Conservation (phyloP, 1,140 invertebrate genomes). For the Drosophila lini region DNA sequence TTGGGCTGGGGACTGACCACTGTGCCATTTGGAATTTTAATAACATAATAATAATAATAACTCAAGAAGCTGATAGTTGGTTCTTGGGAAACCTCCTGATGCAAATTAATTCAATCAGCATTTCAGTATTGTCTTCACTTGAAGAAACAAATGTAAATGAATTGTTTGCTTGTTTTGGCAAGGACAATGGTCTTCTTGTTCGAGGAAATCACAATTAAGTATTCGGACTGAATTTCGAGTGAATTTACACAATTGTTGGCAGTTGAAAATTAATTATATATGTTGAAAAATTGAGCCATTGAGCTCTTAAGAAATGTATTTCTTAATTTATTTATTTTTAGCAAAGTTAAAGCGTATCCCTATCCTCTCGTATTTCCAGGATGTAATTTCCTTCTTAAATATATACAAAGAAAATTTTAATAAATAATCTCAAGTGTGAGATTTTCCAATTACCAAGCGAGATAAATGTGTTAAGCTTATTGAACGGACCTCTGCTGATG, state of each 20-base stretch:
- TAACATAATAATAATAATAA: background rate
- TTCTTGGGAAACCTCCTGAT: background rate
- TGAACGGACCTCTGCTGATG: slow-evolving; percentile 5
- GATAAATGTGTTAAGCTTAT: slow-evolving; percentile 32
- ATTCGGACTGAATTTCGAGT: background rate
- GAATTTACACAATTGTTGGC: background rate
- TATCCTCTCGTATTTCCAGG: background rate
- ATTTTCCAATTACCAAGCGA: slow-evolving; percentile 2
- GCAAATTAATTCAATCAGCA: background rate
- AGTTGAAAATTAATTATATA: slow-evolving; percentile 8
- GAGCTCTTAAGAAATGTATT: background rate
- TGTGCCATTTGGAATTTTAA: background rate
- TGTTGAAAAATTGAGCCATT: background rate
- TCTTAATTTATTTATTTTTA: background rate
- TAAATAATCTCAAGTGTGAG: background rate
- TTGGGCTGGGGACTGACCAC: slow-evolving; percentile 2
- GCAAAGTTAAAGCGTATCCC: background rate
- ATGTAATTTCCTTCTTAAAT: background rate
- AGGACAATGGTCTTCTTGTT: background rate
- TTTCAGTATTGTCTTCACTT: background rate
- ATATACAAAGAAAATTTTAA: background rate
- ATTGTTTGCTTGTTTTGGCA: background rate
- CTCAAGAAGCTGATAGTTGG: background rate
- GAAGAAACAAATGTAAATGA: background rate
- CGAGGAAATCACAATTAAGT: background rate